Evolutionary conservation across 2,797 vertebrate species (phyloP).

Genomic region (Acestrorhynchus altus): DNA sequence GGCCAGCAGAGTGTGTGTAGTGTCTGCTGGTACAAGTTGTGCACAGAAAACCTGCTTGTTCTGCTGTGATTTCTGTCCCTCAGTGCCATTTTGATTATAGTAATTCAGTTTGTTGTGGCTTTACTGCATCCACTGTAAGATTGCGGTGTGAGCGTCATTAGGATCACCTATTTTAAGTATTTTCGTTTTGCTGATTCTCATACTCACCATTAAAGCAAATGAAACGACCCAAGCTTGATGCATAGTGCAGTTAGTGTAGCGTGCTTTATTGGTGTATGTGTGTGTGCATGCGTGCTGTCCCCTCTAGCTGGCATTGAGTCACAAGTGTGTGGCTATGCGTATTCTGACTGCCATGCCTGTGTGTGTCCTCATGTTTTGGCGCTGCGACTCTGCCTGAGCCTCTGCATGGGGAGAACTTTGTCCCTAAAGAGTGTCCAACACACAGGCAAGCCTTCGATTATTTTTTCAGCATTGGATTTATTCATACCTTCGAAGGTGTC

Average conservation of each 20-base stretch:
- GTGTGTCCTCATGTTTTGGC: neutral
- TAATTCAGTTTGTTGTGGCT: neutral
- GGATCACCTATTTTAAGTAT: neutral
- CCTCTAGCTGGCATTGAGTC: slow-evolving; percentile 33
- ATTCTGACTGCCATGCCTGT: slow-evolving; percentile 27
- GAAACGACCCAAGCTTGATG: neutral
- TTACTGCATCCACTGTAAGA: neutral
- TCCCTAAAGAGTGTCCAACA: neutral
- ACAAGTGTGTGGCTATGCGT: slow-evolving; percentile 13
- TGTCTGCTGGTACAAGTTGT: neutral
- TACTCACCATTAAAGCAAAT: neutral
- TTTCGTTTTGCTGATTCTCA: neutral
- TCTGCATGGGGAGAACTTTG: neutral
- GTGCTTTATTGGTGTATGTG: slow-evolving; percentile 2
- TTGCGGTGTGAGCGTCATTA: neutral
- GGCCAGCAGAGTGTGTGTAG: neutral
- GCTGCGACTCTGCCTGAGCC: neutral
- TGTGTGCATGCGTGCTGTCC: slow-evolving; percentile 18
- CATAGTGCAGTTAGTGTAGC: neutral
- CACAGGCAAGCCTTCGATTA: neutral
- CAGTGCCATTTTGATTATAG: neutral
- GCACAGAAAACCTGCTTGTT: neutral
- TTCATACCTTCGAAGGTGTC: neutral
- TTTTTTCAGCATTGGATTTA: neutral
- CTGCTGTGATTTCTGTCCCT: neutral